These are phyloP conservation scores for Acromyrmex echinatior DNA, from an alignment of 1,140 invertebrate species.

Conservation along the genomic window DNA sequence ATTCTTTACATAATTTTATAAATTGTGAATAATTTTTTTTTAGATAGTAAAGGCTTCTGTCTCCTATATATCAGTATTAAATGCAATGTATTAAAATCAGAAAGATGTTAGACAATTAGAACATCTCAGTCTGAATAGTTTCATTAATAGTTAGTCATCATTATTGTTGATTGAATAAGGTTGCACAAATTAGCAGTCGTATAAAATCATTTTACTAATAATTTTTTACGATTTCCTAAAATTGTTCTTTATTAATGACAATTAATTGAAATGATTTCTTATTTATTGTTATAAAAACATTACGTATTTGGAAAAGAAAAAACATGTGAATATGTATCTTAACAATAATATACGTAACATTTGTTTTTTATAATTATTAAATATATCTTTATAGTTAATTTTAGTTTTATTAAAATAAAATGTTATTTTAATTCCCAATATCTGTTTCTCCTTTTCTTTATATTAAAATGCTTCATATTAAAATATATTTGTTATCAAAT, in stretches of 20 bases:
- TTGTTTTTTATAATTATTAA: background rate
- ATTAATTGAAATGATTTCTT: background rate
- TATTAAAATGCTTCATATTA: too few species aligned
- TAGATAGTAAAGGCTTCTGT: constrained; percentile 63
- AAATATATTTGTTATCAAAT: background rate
- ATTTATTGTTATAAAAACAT: background rate
- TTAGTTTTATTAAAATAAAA: background rate
- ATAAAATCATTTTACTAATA: background rate
- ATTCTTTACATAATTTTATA: background rate
- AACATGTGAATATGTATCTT: background rate
- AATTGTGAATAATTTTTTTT: constrained; percentile 8
- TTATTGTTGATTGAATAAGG: background rate
- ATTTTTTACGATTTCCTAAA: background rate
- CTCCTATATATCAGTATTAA: constrained; percentile 65
- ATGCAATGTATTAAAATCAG: constrained; percentile 45
- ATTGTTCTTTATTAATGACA: background rate
- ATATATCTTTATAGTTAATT: background rate
- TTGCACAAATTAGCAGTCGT: background rate
- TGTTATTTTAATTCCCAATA: background rate
- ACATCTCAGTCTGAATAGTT: background rate
- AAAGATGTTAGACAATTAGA: background rate
- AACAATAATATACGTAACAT: background rate
- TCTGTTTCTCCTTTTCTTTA: too few species aligned
- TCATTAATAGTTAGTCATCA: background rate
- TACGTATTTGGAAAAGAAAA: background rate